Conservation (phyloP, 2,797 vertebrate species). For the Bradypodion ventrale region DNA sequence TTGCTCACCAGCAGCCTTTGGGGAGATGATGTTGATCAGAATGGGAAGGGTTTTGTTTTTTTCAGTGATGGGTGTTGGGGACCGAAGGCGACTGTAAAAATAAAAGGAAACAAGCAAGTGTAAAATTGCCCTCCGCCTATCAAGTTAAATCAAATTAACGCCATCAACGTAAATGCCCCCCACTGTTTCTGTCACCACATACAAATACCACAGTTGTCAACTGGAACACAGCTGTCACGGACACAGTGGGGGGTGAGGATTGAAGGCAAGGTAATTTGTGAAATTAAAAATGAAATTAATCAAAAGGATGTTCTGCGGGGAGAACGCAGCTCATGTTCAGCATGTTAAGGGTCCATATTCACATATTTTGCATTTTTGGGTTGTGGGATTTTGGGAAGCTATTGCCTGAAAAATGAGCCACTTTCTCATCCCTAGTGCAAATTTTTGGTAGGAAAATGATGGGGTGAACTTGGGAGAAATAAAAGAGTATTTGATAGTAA, state of each 20-base stretch:
- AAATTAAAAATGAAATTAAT: conserved; percentile 10
- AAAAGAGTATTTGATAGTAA: too few relatives aligned
- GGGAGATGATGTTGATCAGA: conserved; percentile 65
- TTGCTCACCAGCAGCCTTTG: conserved; percentile 67
- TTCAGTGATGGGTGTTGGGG: conserved; percentile 58
- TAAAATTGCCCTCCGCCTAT: conserved; percentile 44
- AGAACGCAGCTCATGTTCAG: background rate
- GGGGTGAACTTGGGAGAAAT: background rate
- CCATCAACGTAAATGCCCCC: conserved; percentile 66
- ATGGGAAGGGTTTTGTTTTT: conserved; percentile 42
- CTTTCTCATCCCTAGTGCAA: background rate
- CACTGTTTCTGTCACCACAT: conserved; percentile 56
- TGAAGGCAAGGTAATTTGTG: conserved; percentile 36
- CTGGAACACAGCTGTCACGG: conserved; percentile 44
- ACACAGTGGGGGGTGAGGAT: background rate
- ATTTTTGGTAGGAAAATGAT: fast-evolving
- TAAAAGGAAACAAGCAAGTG: conserved; percentile 61
- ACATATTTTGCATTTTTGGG: too few relatives aligned
- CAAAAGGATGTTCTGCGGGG: conserved; percentile 16
- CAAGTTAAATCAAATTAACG: conserved; percentile 67
- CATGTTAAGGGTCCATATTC: too few relatives aligned
- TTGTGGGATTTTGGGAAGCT: too few relatives aligned
- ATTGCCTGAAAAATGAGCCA: too few relatives aligned
- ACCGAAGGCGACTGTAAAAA: conserved; percentile 66
- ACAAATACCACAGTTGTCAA: conserved; percentile 62